These are phyloP conservation scores for Mongoloraphidia duomilia DNA, from an alignment of 2,888 invertebrate genomes.

Conservation along the genomic window DNA sequence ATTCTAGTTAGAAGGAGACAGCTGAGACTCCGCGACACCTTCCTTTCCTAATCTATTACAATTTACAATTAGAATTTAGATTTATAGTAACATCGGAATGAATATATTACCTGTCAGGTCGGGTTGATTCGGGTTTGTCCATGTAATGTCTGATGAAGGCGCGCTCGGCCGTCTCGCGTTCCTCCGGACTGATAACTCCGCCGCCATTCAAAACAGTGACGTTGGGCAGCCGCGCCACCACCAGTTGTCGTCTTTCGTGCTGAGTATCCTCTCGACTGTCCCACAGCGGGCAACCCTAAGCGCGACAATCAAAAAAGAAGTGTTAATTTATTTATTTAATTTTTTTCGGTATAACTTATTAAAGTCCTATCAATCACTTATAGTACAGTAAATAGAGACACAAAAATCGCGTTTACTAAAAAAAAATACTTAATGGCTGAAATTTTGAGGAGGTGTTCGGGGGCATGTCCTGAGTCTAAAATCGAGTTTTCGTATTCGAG, in stretches of 20 bases:
- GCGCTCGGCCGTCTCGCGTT: slow-evolving; percentile 83
- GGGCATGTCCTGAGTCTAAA: too few relatives aligned
- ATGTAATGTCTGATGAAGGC: slow-evolving; percentile 87
- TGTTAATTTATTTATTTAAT: not conserved
- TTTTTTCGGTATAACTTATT: not conserved
- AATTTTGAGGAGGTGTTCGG: too few relatives aligned
- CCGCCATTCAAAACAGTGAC: slow-evolving; percentile 82
- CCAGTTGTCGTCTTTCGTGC: slow-evolving; percentile 72
- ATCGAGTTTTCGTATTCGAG: too few relatives aligned
- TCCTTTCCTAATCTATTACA: too few relatives aligned
- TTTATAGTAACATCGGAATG: not conserved
- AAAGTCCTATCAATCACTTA: too few relatives aligned
- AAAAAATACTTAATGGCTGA: too few relatives aligned
- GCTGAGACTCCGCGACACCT: too few relatives aligned
- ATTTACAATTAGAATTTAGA: not conserved
- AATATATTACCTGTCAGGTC: slow-evolving; percentile 55
- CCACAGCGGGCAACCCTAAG: slow-evolving; percentile 57
- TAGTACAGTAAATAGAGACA: too few relatives aligned
- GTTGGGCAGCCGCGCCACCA: slow-evolving; percentile 78
- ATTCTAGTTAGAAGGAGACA: too few relatives aligned
- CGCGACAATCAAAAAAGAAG: not conserved
- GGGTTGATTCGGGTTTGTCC: slow-evolving; percentile 71
- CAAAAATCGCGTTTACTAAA: too few relatives aligned
- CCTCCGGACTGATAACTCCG: slow-evolving; percentile 65
- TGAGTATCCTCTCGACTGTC: slow-evolving; percentile 71